Evolutionary conservation across 2,888 invertebrate genomes (phyloP).

Genomic region (Xylocampa areola): DNA sequence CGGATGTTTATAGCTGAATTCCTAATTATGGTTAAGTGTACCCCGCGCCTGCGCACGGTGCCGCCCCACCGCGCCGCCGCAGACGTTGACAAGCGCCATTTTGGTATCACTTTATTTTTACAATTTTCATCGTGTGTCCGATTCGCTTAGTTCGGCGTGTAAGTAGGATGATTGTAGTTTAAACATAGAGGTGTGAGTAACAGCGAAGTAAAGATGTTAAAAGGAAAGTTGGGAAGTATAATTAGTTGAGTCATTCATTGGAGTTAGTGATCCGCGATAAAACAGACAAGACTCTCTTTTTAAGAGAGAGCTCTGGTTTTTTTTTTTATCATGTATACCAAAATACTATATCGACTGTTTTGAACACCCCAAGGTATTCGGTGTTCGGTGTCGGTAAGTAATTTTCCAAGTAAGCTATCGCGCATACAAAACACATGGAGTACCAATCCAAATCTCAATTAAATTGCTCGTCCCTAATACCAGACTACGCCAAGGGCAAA

Average conservation of each 20-base stretch:
- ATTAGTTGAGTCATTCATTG: constrained; percentile 29
- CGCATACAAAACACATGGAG: too few species aligned
- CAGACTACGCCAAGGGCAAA: too few species aligned
- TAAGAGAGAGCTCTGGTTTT: too few species aligned
- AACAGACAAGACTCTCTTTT: background rate
- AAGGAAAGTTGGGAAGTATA: constrained; percentile 32
- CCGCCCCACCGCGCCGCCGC: constrained; percentile 26
- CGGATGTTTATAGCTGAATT: constrained; percentile 50
- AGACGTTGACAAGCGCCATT: constrained; percentile 48
- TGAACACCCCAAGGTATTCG: too few species aligned
- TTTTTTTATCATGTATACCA: too few species aligned
- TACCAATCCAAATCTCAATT: too few species aligned
- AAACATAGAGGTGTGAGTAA: constrained; percentile 33
- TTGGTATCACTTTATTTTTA: constrained; percentile 35
- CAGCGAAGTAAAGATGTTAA: constrained; percentile 8
- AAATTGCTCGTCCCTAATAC: too few species aligned
- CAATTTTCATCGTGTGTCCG: constrained; percentile 26
- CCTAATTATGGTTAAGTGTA: constrained; percentile 39
- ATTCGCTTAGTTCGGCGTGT: constrained; percentile 4
- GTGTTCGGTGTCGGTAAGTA: too few species aligned
- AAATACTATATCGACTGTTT: too few species aligned
- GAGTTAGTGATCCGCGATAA: background rate
- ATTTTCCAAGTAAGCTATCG: too few species aligned
- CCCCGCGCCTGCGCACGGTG: too few species aligned
- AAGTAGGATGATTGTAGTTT: constrained; percentile 1